Base-by-base conservation (phyloP, 2,888 invertebrate genomes). In the Ophioninae sp. region DNA sequence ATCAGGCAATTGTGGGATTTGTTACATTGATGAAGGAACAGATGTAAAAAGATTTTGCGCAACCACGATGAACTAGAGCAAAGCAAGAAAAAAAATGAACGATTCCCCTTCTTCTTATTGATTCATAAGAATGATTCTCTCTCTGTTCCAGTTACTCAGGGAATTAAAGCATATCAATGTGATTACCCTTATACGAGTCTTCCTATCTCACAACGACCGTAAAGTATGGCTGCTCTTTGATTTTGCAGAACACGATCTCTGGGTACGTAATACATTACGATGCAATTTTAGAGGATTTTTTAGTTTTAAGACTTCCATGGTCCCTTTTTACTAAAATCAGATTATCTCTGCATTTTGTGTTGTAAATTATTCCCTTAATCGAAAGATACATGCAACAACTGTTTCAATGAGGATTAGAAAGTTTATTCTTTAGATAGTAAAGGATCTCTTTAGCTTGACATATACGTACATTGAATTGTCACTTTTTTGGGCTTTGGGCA, bases 191-290 rank as follows among this genome's bases (percentile, higher is more conserved):
- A 99, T 99, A 88, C 94, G 98, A 89, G 99, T 99, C 0, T 99
- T 99, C 92, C 95, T 99, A 0, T 99, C 99, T 0, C 99, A 99
- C 91, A 97, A 96, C 89, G 99, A 99, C 91, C 95, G 99, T 57
- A 99, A 99, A 95, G 99, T 99, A 5, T 99, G 98, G 96, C 94
- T 99, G 57, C 94, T 99, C 10, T 99, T 99, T 94, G 99, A 99
- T 92, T 99, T 98, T 94, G 99, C 99, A 0, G 99, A 99, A 93
- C 99, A 99, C 94, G 99, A 99, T 94, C 93, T 99, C 79, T 99
- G 99, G 99, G 95, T 95, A 92, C 89, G 90, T 61, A 39, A 62
- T 61, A 57, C 37, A 20, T 69, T 50, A 82, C 30, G 21, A 23
- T n/a, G 2, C 7, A 13, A n/a, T 23, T 50, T 17, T 17, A 0